Evolutionary conservation across 2,888 invertebrate species (phyloP), one percentile per base, ranked within the genome.

Genomic region (Autographa gamma): DNA sequence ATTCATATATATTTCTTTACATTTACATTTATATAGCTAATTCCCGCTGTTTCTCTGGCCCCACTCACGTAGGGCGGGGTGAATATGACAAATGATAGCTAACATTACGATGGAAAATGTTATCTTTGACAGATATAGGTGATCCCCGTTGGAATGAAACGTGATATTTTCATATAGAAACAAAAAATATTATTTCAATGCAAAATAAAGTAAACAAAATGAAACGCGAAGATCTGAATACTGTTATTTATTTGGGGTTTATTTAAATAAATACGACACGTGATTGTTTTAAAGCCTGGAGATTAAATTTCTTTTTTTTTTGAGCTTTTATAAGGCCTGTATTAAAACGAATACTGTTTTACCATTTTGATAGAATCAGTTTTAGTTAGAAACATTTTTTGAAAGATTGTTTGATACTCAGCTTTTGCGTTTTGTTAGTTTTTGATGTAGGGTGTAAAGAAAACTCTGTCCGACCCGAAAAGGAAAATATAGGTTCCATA

Each of bases 61-160:
- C 5, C 16, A 63, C 61, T 41, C 54, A 64, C 69, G 71, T 68
- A 74, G 77, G 48, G 73, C 52, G 71, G 74, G 63, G 63, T 73
- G 69, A 72, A 74, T 70, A 81, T 84, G 83, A 85, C 79, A 84
- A 84, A 84, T 80, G 79, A 76, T 85, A 81, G 76, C 71, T 64
- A 77, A 66, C 80, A 77, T 81, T 83, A 81, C 79, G 79, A 79
- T 74, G 76, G 74, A 62, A 79, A 73, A 76, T 79, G 75, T 79
- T 77, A 80, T 85, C 76, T 84, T 84, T 83, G 85, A 84, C 75
- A 82, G 83, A 76, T 82, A 84, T 77, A 76, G 83, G 85, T 77
- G 75, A 76, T 80, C 79, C 84, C 74, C 58, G 56, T 67, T 66
- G 82, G 72, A 66, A 56, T 25, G 60, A 63, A 76, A 75, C 72